phyloP scores from a whole-genome alignment of 2,888 invertebrate genomes.

The Pristionchus exspectatus region DNA sequence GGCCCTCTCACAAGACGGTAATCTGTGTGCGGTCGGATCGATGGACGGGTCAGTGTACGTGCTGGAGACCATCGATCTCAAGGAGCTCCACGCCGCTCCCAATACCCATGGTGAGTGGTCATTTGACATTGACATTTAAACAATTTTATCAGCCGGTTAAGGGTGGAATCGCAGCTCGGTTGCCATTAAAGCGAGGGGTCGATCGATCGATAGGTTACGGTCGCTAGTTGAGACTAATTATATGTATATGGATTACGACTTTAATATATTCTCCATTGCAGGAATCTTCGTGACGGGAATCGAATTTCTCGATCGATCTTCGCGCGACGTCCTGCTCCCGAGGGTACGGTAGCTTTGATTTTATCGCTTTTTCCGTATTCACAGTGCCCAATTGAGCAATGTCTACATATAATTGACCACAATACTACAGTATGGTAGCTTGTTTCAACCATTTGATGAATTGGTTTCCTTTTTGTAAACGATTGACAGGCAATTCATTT shows the following conservation, averaged over 20 bases:
- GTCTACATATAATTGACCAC: not conserved
- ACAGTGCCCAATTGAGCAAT: too few species aligned
- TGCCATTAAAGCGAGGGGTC: too few species aligned
- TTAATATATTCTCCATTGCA: constrained; percentile 50
- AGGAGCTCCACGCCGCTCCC: constrained; percentile 56
- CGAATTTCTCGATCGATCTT: constrained; percentile 85
- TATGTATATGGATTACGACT: too few species aligned
- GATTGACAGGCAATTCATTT: too few species aligned
- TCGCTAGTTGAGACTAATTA: too few species aligned
- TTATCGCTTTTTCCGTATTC: not conserved
- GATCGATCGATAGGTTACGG: too few species aligned
- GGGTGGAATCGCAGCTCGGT: too few species aligned
- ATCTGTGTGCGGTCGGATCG: constrained; percentile 87
- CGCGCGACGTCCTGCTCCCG: constrained; percentile 57
- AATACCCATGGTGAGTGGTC: not conserved
- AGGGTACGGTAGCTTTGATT: constrained; percentile 2
- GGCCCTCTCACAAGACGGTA: constrained; percentile 87
- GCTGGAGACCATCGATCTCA: constrained; percentile 62
- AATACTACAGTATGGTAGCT: too few species aligned
- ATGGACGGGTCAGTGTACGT: constrained; percentile 78
- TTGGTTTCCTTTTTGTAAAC: not conserved
- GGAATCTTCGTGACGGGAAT: constrained; percentile 97
- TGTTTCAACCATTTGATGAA: not conserved
- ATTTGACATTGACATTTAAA: too few species aligned
- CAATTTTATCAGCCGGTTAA: too few species aligned